phyloP scores from a whole-genome alignment of 2,888 invertebrate genomes.

The Coremacera marginata region DNA sequence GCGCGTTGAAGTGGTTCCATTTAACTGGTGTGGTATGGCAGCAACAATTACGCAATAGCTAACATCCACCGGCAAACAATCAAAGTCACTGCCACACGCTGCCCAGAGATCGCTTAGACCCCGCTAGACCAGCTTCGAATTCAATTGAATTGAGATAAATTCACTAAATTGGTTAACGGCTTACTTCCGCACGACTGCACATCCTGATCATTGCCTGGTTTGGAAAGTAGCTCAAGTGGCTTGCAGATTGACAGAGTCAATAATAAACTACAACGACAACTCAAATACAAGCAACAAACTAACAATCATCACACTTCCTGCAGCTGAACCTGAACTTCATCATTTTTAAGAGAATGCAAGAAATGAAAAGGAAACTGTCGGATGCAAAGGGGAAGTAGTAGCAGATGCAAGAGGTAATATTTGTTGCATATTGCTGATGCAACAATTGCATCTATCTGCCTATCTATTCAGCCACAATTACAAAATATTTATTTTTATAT shows the following conservation, averaged over 20 bases:
- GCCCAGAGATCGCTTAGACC: too few relatives aligned
- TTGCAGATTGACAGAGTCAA: slow-evolving; percentile 40
- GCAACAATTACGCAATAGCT: slow-evolving; percentile 48
- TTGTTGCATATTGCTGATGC: neutral
- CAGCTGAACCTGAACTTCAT: slow-evolving; percentile 65
- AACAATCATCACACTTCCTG: slow-evolving; percentile 54
- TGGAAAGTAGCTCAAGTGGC: slow-evolving; percentile 59
- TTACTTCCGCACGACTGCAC: slow-evolving; percentile 20
- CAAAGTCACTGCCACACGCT: slow-evolving; percentile 9
- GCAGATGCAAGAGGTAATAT: neutral
- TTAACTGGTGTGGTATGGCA: neutral
- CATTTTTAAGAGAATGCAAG: slow-evolving; percentile 28
- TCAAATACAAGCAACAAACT: neutral
- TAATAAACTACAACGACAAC: slow-evolving; percentile 46
- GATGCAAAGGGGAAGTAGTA: neutral
- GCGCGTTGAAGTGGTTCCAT: neutral
- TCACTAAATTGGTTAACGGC: neutral
- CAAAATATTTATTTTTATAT: neutral
- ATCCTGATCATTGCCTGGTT: slow-evolving; percentile 20
- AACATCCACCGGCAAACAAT: slow-evolving; percentile 49
- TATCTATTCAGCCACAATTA: slow-evolving; percentile 7
- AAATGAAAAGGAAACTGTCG: neutral
- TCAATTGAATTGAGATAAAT: neutral
- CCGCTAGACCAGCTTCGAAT: neutral
- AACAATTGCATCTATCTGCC: neutral